Base-by-base conservation (phyloP, 1,140 invertebrate species). In the Melanaphis sacchari region DNA sequence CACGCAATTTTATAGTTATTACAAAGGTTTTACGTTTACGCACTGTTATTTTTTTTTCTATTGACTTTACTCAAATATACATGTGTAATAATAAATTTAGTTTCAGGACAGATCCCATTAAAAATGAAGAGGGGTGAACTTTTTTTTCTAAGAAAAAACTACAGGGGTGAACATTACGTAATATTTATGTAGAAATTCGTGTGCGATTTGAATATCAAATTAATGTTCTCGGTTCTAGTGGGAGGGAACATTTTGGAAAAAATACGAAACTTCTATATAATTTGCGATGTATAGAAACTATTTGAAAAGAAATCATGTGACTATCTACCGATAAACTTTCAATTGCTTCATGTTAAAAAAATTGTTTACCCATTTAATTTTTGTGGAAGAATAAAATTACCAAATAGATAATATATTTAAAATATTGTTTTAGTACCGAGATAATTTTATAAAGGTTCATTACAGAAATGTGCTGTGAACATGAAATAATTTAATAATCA, bases 141-240 rank as follows among this genome's bases (percentile, higher is more conserved):
- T 93, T 84, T 52, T 84, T 92, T 85, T 49, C 22, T 52, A n/a
- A 9, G 15, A 38, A 81, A 92, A 49, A 3, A 81, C 59, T 38
- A 4, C 31, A 26, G 38, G 81, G 46, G 54, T 41, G 91, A 40
- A 52, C 76, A n/a, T n/a, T 76, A 76, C 46, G 91, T 93, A 54
- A 84, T 93, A 84, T 93, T 52, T 43, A 85, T 85, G 91, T 93
- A 84, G 81, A 84, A 93, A 2, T 54, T 93, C 31, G 46, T 84
- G 22, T 49, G 36, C 43, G 46, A 93, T 93, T 93, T 93, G 91
- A 93, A 93, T 93, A 93, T 81, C 91, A 84, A 93, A 93, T 93
- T 36, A 93, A 84, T 84, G 81, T 54, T 81, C 36, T 4, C 6
- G 66, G 38, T 66, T 54, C 22, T 6, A 40, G 36, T 26, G 26